A percentile compares a stretch with the other conserved stretches of the same genome.
phyloP scores from a whole-genome alignment of 2,888 invertebrate genomes.

The Nomada hirtipes region DNA sequence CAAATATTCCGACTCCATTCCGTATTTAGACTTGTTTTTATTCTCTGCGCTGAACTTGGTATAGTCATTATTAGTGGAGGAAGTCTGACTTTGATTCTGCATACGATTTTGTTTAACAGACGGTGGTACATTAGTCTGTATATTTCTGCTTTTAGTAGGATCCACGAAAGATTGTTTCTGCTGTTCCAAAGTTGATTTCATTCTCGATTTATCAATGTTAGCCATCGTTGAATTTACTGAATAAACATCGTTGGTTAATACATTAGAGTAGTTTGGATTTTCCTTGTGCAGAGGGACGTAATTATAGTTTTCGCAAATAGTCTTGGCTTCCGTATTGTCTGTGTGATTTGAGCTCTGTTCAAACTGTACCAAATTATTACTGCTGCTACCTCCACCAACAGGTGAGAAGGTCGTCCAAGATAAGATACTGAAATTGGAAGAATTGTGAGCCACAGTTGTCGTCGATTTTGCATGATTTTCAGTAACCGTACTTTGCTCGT shows the following conservation, averaged over 20 bases:
- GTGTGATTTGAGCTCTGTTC: constrained; percentile 67
- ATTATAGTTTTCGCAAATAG: constrained; percentile 79
- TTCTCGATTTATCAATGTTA: constrained; percentile 76
- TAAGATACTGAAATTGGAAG: constrained; percentile 83
- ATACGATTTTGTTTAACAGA: constrained; percentile 71
- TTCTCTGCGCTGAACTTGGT: constrained; percentile 75
- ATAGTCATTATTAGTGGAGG: constrained; percentile 71
- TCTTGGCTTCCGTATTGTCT: constrained; percentile 74
- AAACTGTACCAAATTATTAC: constrained; percentile 71
- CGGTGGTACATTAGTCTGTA: constrained; percentile 69
- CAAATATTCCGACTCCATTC: constrained; percentile 79
- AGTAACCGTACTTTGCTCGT: constrained; percentile 74
- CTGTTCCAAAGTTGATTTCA: constrained; percentile 74
- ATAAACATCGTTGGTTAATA: constrained; percentile 70
- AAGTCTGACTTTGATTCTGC: constrained; percentile 72
- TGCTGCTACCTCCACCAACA: constrained; percentile 64
- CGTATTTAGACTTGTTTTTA: constrained; percentile 79
- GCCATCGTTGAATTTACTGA: constrained; percentile 59
- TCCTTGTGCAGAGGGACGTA: constrained; percentile 79
- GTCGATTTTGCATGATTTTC: constrained; percentile 77
- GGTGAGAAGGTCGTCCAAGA: constrained; percentile 83
- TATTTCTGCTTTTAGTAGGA: constrained; percentile 74
- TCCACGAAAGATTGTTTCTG: constrained; percentile 76
- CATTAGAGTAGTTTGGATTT: constrained; percentile 69
- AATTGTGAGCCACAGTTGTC: constrained; percentile 80